phyloP scores from a whole-genome alignment of 2,797 vertebrate species.

The Sebastes wilsoni region DNA sequence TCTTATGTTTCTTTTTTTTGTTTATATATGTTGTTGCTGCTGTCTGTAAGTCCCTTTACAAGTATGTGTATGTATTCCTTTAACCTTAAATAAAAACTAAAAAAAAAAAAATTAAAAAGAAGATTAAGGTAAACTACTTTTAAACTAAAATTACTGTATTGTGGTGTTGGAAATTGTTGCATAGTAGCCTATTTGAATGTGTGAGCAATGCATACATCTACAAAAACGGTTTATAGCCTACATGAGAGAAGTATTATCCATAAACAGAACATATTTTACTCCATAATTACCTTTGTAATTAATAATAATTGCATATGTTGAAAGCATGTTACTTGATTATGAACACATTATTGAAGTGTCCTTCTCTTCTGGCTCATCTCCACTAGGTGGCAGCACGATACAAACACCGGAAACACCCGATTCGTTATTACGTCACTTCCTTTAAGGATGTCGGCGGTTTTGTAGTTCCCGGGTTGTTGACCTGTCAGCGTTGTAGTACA shows the following conservation, averaged over 20 bases:
- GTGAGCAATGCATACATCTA: background rate
- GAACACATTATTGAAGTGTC: background rate
- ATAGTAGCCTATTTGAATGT: background rate
- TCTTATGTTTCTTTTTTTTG: too few relatives aligned
- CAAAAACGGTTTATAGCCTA: background rate
- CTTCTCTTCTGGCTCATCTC: background rate
- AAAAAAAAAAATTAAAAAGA: background rate
- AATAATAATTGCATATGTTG: background rate
- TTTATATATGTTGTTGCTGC: too few relatives aligned
- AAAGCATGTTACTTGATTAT: background rate
- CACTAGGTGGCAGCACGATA: conserved; percentile 23
- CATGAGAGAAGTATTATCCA: background rate
- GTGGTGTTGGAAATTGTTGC: background rate
- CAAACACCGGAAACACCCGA: conserved; percentile 20
- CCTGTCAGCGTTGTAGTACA: conserved; percentile 77
- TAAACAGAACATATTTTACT: background rate
- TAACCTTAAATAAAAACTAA: too few relatives aligned
- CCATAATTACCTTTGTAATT: background rate
- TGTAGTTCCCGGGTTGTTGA: conserved; percentile 76
- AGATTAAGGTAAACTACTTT: background rate
- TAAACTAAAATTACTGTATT: background rate
- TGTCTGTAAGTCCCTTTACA: too few relatives aligned
- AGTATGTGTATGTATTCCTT: too few relatives aligned
- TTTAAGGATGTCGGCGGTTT: conserved; percentile 50
- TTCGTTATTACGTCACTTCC: conserved; percentile 40